These are phyloP conservation scores for Stratiomys singularior DNA, from an alignment of 2,888 invertebrate genomes.

Conservation along the genomic window DNA sequence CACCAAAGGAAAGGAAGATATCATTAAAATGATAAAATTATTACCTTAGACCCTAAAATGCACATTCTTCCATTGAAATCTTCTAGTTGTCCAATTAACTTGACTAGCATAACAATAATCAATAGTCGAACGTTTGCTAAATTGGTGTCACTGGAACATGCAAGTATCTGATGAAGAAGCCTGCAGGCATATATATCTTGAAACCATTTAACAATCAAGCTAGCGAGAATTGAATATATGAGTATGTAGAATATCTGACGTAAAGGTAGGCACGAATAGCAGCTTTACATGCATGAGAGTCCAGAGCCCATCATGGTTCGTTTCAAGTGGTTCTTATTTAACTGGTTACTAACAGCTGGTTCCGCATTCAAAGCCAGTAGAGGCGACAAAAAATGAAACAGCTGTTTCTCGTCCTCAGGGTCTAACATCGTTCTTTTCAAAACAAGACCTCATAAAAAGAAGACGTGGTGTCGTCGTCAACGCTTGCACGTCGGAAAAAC, in stretches of 20 bases:
- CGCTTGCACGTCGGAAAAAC: background rate
- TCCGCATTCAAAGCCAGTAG: conserved; percentile 16
- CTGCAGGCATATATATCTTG: background rate
- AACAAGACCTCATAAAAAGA: background rate
- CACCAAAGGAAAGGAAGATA: too few species aligned
- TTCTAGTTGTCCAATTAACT: background rate
- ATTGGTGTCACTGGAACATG: conserved; percentile 8
- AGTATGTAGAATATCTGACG: background rate
- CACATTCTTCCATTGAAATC: too few species aligned
- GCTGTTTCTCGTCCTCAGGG: background rate
- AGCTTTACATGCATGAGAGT: background rate
- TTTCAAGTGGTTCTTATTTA: conserved; percentile 19
- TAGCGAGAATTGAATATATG: background rate
- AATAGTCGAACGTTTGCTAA: background rate
- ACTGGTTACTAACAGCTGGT: background rate
- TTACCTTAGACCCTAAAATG: too few species aligned
- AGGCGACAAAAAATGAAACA: background rate
- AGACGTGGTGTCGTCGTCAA: background rate
- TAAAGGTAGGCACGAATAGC: background rate
- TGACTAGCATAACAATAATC: background rate
- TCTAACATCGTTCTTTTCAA: conserved; percentile 6
- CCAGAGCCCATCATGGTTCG: background rate
- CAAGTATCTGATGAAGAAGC: background rate
- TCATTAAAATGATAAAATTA: too few species aligned
- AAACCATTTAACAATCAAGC: background rate